phyloP scores from a whole-genome alignment of 2,888 invertebrate genomes.

The Drosophila nigricruria region DNA sequence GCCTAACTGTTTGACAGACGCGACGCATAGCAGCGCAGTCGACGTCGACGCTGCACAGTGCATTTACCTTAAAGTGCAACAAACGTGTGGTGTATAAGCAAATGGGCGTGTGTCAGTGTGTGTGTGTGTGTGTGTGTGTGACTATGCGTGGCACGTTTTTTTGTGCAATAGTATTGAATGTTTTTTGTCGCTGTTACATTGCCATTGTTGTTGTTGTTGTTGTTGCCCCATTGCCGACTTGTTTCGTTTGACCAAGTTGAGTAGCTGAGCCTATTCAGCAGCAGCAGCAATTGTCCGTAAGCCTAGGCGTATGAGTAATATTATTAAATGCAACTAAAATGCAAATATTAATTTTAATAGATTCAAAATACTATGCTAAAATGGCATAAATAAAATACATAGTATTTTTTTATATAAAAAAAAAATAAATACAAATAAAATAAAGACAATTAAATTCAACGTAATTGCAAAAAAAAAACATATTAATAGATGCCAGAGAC shows the following conservation, averaged over 20 bases:
- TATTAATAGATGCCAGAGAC: no score
- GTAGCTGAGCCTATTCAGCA: constrained; percentile 30
- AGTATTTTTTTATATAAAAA: no score
- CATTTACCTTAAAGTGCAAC: constrained; percentile 79
- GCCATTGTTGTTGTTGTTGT: constrained; percentile 20
- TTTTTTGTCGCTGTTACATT: constrained; percentile 8
- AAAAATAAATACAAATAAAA: no score
- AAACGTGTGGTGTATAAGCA: constrained; percentile 49
- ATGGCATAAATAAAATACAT: neutral
- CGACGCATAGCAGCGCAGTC: neutral
- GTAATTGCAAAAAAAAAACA: no score
- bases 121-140: constrained; percentile 34
- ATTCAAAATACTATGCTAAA: neutral
- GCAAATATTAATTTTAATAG: neutral
- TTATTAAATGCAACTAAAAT: constrained; percentile 21
- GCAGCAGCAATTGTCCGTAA: constrained; percentile 16
- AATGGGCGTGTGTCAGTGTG: constrained; percentile 44
- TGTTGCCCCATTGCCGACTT: constrained; percentile 42
- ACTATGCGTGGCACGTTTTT: constrained; percentile 77
- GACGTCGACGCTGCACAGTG: constrained; percentile 57
- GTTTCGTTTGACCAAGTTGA: constrained; percentile 64
- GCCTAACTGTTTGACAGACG: constrained; percentile 43
- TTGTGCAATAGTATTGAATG: constrained; percentile 58
- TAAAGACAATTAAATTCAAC: no score
- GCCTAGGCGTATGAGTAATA: constrained; percentile 66